These are phyloP conservation scores for Hypselothyrea guttata DNA, from an alignment of 2,888 invertebrate genomes.

Conservation along the genomic window DNA sequence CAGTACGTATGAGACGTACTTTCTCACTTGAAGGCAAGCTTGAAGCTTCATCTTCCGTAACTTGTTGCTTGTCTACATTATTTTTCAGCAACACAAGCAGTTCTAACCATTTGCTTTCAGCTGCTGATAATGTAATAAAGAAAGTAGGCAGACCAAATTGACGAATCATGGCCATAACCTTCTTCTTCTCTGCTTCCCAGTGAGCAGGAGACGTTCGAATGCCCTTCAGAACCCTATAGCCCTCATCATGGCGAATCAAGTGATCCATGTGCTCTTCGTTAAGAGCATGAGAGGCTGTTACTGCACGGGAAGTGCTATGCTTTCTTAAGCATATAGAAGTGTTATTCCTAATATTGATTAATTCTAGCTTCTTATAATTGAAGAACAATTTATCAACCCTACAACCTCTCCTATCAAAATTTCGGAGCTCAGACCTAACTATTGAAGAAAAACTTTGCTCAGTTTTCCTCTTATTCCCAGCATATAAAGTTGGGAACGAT, in stretches of 20 bases:
- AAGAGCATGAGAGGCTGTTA: neutral
- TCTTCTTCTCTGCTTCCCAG: slow-evolving; percentile 38
- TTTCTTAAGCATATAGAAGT: slow-evolving; percentile 5
- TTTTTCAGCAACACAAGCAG: neutral
- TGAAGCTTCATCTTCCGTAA: slow-evolving; percentile 6
- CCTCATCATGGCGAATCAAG: neutral
- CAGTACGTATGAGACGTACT: neutral
- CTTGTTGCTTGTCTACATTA: slow-evolving; percentile 2
- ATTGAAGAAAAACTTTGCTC: too few species aligned
- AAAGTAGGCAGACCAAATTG: slow-evolving; percentile 4
- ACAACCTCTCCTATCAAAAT: slow-evolving; percentile 35
- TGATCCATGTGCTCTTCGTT: neutral
- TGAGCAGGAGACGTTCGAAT: slow-evolving; percentile 36
- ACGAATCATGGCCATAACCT: slow-evolving; percentile 5
- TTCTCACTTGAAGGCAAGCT: slow-evolving; percentile 1
- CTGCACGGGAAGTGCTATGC: neutral
- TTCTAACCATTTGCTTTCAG: slow-evolving; percentile 3
- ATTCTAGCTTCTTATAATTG: slow-evolving; percentile 31
- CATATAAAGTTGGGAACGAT: slow-evolving; percentile 27
- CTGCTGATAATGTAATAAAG: slow-evolving; percentile 7
- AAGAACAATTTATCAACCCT: slow-evolving; percentile 27
- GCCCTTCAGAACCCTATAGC: slow-evolving; percentile 10
- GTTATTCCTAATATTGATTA: slow-evolving; percentile 1
- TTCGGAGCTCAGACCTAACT: slow-evolving; percentile 25
- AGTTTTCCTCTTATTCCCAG: slow-evolving; percentile 17